Base-by-base conservation (phyloP, 92 coral and sea anemone species). In the Paramuricea clavata region DNA sequence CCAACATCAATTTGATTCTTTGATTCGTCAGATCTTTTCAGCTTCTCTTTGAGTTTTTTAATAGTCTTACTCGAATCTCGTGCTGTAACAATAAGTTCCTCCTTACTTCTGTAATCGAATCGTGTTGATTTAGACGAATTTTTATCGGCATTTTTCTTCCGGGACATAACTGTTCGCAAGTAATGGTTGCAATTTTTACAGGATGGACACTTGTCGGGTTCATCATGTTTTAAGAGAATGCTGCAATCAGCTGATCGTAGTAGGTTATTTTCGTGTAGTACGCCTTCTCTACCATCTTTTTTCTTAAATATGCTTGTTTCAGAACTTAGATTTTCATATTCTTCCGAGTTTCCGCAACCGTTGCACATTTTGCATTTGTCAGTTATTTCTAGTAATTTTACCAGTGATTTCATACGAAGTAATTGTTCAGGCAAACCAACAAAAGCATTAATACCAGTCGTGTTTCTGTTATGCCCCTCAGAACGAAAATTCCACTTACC, bases 91-190 rank as follows among this genome's bases (percentile, higher is more conserved):
- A 67, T 5, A 26, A 67, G 74, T 67, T 67, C 74, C 0, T 67
- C 17, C 11, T 67, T 67, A 67, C 74, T 67, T 5, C 74, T 74
- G 26, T 74, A 74, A 33, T 74, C 81, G 26, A 43, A 74, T 49
- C 81, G 43, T 36, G 41, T 30, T n/a, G 59, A 39, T 23, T 4
- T 74, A 41, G 26, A 26, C 15, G 36, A 26, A 16, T 74, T 22
- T 11, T 54, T 42, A 12, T 2, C 35, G 21, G 47, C 62, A 23
- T 5, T 26, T 17, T 49, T 47, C 72, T 80, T 79, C 30, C 86
- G 68, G 19, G 79, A 82, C 68, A 44, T 49, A 35, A 82, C 64
- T 36, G 91, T 62, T 60, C 87, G 65, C 4, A 82, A 84, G 30
- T 82, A 82, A 56, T 88, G 74, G 22, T 82, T 54, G 13, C 81